Percentiles rank a stretch among this genome's conserved stretches.
Conservation (phyloP, 2,113 vertebrate species). For the Xiphorhynchus elegans region DNA sequence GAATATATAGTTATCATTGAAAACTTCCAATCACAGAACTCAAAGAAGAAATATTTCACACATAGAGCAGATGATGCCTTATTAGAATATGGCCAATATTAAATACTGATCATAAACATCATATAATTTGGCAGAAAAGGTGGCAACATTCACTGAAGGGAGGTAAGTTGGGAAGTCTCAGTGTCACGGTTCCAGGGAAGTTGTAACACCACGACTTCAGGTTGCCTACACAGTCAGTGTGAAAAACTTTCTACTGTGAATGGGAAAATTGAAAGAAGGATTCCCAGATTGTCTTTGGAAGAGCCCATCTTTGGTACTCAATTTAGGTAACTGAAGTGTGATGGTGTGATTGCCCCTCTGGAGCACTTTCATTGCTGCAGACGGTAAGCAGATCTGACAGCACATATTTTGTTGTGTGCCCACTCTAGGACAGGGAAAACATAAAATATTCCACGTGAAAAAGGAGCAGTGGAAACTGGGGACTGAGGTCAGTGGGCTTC, state of each 20-base stretch:
- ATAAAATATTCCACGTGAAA: neutral
- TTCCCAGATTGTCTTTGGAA: neutral
- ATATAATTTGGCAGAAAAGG: neutral
- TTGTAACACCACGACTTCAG: neutral
- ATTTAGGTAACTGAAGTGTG: neutral
- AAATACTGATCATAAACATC: neutral
- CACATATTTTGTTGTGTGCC: neutral
- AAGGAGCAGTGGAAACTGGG: neutral
- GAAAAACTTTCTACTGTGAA: neutral
- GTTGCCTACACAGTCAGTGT: neutral
- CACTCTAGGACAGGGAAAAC: neutral
- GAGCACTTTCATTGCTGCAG: neutral
- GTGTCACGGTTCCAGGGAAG: neutral
- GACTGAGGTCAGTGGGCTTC: neutral
- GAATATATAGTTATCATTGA: neutral
- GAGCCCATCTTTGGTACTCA: neutral
- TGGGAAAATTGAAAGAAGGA: neutral
- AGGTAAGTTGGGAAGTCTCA: neutral
- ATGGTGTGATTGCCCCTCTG: neutral
- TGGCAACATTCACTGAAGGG: neutral
- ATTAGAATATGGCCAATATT: neutral
- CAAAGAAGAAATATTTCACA: neutral
- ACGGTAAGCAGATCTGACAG: neutral
- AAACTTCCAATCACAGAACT: neutral
- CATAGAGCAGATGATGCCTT: neutral